phyloP scores from a whole-genome alignment of 1,140 invertebrate species.

The Drosophila neocordata region DNA sequence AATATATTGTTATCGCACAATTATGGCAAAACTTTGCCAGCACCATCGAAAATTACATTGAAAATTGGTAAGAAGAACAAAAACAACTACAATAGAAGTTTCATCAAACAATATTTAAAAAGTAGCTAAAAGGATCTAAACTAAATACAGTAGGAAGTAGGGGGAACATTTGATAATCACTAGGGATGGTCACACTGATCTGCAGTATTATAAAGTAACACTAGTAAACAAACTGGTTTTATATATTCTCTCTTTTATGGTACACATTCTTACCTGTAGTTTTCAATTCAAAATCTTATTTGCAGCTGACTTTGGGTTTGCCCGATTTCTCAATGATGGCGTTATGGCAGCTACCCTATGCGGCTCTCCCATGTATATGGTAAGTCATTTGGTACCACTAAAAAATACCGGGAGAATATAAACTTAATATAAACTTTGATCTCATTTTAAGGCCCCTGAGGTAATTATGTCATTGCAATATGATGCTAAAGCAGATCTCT shows the following conservation, averaged over 20 bases:
- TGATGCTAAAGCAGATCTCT: slow-evolving; percentile 99
- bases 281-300: neutral
- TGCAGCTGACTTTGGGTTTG: slow-evolving; percentile 98
- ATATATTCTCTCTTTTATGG: no score
- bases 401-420: no score
- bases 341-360: slow-evolving; percentile 99
- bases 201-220: neutral
- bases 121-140: no score
- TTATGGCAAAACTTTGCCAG: slow-evolving; percentile 90
- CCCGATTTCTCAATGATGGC: slow-evolving; percentile 98
- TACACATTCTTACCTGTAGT: no score
- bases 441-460: slow-evolving; percentile 92
- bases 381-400: slow-evolving; percentile 62
- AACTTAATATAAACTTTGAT: neutral
- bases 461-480: slow-evolving; percentile 99
- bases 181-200: neutral
- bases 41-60: slow-evolving; percentile 94
- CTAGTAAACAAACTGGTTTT: no score
- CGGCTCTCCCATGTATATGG: slow-evolving; percentile 99
- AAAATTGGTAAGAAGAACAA: slow-evolving; percentile 88
- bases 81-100: no score
- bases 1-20: slow-evolving; percentile 96
- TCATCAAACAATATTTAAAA: no score
- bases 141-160: no score
- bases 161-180: no score